Evolutionary conservation across 1,140 invertebrate genomes (phyloP).

Genomic region (Orussus abietinus): DNA sequence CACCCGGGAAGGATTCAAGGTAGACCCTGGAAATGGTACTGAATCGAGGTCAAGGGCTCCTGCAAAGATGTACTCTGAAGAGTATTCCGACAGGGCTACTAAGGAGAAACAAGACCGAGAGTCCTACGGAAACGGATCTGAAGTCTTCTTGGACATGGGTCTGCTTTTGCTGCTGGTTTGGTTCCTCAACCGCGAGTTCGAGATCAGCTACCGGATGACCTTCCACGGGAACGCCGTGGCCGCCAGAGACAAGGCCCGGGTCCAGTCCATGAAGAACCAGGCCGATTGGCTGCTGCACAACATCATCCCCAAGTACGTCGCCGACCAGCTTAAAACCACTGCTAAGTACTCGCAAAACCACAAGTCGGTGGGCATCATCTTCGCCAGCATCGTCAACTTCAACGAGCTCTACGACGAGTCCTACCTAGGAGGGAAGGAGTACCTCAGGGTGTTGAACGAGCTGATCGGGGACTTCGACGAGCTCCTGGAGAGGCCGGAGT

Average conservation of each 20-base stretch:
- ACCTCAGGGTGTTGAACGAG: slow-evolving; percentile 90
- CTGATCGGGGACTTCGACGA: slow-evolving; percentile 94
- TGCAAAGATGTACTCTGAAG: too few relatives aligned
- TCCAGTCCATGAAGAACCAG: slow-evolving; percentile 88
- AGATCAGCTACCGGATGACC: slow-evolving; percentile 88
- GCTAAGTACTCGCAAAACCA: slow-evolving; percentile 96
- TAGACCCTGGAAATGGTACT: too few relatives aligned
- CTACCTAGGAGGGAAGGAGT: slow-evolving; percentile 89
- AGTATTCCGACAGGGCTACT: too few relatives aligned
- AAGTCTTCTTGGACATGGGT: slow-evolving; percentile 77
- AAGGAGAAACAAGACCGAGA: too few relatives aligned
- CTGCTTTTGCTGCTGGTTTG: slow-evolving; percentile 81
- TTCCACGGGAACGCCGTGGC: slow-evolving; percentile 91
- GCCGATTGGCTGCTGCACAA: slow-evolving; percentile 95
- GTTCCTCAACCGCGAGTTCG: slow-evolving; percentile 91
- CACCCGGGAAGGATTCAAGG: too few relatives aligned
- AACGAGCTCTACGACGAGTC: slow-evolving; percentile 96
- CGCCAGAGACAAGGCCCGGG: slow-evolving; percentile 75
- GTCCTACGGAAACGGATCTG: too few relatives aligned
- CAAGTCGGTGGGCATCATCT: slow-evolving; percentile 87
- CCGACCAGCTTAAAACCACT: slow-evolving; percentile 86
- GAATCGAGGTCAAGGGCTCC: too few relatives aligned
- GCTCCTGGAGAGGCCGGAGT: slow-evolving; percentile 75
- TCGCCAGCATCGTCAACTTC: slow-evolving; percentile 94
- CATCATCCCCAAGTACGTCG: slow-evolving; percentile 92